phyloP scores from a whole-genome alignment of 2,797 vertebrate genomes.

The Borostomias antarcticus region DNA sequence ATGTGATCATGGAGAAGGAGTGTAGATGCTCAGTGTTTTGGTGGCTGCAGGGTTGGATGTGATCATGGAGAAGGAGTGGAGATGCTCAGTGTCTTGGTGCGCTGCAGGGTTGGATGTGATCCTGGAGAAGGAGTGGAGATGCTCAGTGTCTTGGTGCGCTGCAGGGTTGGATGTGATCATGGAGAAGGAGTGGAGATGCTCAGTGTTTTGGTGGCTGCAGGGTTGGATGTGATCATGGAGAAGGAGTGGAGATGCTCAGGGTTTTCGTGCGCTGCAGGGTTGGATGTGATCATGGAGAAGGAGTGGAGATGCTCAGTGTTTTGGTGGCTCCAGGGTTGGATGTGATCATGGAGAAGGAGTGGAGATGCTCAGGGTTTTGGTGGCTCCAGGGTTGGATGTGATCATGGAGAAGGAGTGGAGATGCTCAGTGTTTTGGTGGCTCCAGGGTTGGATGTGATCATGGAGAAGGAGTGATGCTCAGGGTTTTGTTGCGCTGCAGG shows the following conservation, averaged over 20 bases:
- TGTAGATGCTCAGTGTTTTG: slow-evolving; percentile 6
- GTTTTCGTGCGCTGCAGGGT: slow-evolving; percentile 68
- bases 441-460: slow-evolving; percentile 80
- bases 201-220: slow-evolving; percentile 60
- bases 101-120: slow-evolving; percentile 81
- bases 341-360: slow-evolving; percentile 75
- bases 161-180: slow-evolving; percentile 82
- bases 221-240: slow-evolving; percentile 79
- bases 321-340: slow-evolving; percentile 77
- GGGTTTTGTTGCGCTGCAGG: slow-evolving; percentile 65
- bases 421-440: slow-evolving; percentile 9
- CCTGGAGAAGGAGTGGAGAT: slow-evolving; percentile 64
- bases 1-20: slow-evolving; percentile 77
- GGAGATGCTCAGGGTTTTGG: slow-evolving; percentile 6
- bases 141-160: slow-evolving; percentile 7
- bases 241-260: slow-evolving; percentile 35
- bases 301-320: slow-evolving; percentile 4
- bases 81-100: slow-evolving; percentile 5
- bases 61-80: slow-evolving; percentile 73
- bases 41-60: slow-evolving; percentile 77
- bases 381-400: slow-evolving; percentile 78
- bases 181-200: slow-evolving; percentile 50
- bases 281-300: slow-evolving; percentile 80
- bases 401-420: slow-evolving; percentile 73
- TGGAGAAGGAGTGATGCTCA: slow-evolving; percentile 65